Percentiles rank a stretch among this genome's conserved stretches.
These are phyloP conservation scores for Sebastes schlegelii DNA, from an alignment of 2,113 vertebrate genomes.

Conservation along the genomic window DNA sequence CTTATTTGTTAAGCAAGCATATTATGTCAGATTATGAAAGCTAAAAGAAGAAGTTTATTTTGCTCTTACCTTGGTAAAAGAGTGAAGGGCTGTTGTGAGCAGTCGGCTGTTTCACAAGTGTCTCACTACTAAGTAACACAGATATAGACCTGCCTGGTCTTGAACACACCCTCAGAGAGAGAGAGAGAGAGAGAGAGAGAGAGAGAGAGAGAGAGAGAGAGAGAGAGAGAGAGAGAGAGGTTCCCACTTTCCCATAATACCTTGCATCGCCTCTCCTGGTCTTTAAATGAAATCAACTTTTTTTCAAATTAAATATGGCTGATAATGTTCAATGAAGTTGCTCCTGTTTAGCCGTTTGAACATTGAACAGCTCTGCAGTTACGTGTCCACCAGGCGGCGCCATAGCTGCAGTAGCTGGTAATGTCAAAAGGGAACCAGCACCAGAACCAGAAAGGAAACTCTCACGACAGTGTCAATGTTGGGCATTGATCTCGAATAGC, in stretches of 20 bases:
- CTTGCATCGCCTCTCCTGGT: no score
- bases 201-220: background rate
- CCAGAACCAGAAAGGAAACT: no score
- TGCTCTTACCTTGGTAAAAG: constrained; percentile 55
- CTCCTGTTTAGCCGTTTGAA: background rate
- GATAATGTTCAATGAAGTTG: background rate
- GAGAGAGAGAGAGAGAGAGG: background rate
- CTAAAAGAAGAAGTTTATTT: background rate
- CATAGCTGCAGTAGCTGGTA: background rate
- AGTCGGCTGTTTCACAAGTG: constrained; percentile 11
- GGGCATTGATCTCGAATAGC: no score
- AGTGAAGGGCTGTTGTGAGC: constrained; percentile 41
- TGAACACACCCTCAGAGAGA: constrained; percentile 41
- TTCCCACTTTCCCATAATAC: no score
- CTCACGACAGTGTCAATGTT: no score
- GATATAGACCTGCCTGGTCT: background rate
- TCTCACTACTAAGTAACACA: background rate
- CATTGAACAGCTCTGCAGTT: background rate
- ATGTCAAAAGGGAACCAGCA: no score
- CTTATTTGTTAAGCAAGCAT: background rate
- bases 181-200: background rate
- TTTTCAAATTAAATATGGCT: no score
- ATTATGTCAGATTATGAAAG: background rate
- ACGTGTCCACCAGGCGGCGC: constrained; percentile 10
- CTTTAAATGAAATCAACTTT: no score